Evolutionary conservation across 2,797 vertebrate genomes (phyloP).

Genomic region (Sphenopsis melanotis): DNA sequence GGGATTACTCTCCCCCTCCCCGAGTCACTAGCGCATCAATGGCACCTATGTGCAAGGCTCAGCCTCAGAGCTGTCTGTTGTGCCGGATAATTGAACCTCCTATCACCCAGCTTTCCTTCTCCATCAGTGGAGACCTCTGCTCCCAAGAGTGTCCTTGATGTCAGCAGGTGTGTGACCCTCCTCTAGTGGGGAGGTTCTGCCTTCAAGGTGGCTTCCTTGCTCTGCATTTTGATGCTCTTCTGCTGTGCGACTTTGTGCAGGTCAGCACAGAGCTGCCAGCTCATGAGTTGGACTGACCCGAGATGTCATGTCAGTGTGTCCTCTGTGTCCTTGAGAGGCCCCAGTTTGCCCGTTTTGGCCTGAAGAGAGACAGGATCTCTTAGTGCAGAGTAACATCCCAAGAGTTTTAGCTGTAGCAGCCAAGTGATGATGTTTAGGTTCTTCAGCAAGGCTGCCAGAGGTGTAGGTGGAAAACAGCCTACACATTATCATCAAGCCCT

Average conservation of each 20-base stretch:
- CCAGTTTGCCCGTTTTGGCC: fast-evolving
- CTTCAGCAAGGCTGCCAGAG: background rate
- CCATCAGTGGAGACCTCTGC: background rate
- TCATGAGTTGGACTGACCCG: background rate
- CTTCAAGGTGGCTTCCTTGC: background rate
- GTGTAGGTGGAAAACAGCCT: background rate
- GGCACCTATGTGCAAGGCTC: background rate
- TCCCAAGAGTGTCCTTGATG: background rate
- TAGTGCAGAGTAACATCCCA: background rate
- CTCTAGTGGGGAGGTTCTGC: background rate
- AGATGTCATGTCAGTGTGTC: background rate
- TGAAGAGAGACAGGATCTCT: background rate
- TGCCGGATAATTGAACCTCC: background rate
- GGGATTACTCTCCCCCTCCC: background rate
- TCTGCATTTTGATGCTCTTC: background rate
- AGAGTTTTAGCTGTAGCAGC: background rate
- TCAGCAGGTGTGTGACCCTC: background rate
- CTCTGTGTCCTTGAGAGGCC: background rate
- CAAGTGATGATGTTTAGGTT: background rate
- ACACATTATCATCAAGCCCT: background rate
- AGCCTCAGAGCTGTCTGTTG: background rate
- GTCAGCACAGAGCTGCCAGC: background rate
- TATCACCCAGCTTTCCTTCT: background rate
- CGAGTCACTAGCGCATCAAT: background rate
- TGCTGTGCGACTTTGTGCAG: background rate